Base-by-base conservation (phyloP, 2,888 invertebrate genomes). In the Nemotelus pantherinus region DNA sequence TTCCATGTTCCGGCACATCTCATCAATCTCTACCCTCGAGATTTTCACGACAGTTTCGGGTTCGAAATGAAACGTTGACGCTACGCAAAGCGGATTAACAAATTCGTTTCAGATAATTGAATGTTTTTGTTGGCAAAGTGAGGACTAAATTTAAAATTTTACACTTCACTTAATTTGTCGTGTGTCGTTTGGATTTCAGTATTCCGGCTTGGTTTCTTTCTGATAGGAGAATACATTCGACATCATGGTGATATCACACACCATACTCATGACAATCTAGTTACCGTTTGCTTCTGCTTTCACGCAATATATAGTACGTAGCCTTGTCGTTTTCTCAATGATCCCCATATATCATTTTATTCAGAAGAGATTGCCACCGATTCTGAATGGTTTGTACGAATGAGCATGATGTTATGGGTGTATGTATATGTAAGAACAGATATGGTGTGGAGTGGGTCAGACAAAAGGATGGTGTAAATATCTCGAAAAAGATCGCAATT, bases 111-210 rank as follows among this genome's bases (percentile, higher is more conserved):
- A 84, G 85, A 85, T 86, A 86, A 86, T 86, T 83, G 85, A 86
- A 84, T 83, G 83, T 83, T 83, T 83, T 82, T 83, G 83, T 84
- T 84, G 83, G 82, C 81, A 82, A 86, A 86, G 84, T 86, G 86
- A 84, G 84, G 85, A 85, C 83, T 84, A 87, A 87, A 86, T 87
- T 87, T 86, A 86, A 87, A 87, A 87, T 87, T 87, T 87, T 84
- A 84, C 86, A 86, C 86, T 87, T 85, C 87, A 86, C 87, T 87
- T 87, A 83, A 80, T 84, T 82, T 80, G 78, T 80, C 81, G 80
- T 80, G 79, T 80, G 80, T 79, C 78, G 70, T 47, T 50, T 70
- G 43, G 6, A 3, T n/a, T 43, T 70, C 55, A 9, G 25, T 25
- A 25, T 70, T 55, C 10, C 47, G 55, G 55, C 65, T 65, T 39